Conservation (phyloP, 2,113 vertebrate genomes). For the Notechis scutatus region DNA sequence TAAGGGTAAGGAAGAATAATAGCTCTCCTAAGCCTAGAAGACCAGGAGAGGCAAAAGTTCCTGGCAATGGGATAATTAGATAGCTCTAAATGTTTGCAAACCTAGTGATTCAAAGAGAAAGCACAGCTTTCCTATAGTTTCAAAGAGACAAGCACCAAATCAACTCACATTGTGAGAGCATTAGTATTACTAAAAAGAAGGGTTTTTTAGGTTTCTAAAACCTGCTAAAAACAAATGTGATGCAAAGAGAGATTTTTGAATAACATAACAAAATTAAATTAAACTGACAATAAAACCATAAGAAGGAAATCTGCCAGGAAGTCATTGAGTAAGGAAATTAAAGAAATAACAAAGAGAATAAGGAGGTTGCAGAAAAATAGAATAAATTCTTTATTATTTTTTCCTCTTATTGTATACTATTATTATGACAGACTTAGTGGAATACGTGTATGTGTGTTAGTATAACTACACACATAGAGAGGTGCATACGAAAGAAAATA, state of each 20-base stretch:
- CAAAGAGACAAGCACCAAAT: not conserved
- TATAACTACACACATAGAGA: constrained; percentile 5
- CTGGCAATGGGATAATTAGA: not conserved
- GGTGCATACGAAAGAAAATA: constrained; percentile 29
- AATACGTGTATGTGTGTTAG: not conserved
- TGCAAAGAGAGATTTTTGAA: not conserved
- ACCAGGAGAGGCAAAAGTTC: not conserved
- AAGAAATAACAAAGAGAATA: not conserved
- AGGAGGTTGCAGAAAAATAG: not conserved
- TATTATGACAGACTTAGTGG: not conserved
- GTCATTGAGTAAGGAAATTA: not conserved
- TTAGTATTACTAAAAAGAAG: not conserved
- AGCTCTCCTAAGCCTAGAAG: not conserved
- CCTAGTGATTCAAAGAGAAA: not conserved
- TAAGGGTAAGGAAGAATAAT: not conserved
- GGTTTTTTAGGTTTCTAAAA: not conserved
- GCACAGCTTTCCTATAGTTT: not conserved
- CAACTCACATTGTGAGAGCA: not conserved
- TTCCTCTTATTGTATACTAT: not conserved
- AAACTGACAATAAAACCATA: not conserved
- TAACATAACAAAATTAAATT: not conserved
- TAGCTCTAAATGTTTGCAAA: not conserved
- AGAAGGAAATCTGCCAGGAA: not conserved
- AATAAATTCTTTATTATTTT: not conserved
- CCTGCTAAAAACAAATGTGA: not conserved